Evolutionary conservation across 2,797 vertebrate genomes (phyloP).

Genomic region (Eremophila alpestris): DNA sequence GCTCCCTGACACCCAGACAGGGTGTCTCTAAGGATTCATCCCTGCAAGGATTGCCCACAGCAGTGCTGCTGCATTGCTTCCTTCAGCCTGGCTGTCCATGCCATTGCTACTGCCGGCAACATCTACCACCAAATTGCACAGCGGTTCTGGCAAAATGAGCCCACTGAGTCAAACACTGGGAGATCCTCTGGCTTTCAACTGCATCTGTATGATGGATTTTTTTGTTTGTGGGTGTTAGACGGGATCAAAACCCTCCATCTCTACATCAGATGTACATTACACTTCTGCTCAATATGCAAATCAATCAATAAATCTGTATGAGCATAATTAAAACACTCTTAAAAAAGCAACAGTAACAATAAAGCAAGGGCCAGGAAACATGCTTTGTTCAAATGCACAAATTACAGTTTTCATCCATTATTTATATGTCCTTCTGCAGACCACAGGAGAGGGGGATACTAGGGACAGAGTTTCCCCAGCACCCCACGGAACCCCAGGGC

Average conservation of each 20-base stretch:
- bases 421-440: background rate
- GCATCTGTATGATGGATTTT: background rate
- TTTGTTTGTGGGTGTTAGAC: background rate
- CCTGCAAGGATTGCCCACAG: background rate
- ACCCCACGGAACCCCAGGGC: background rate
- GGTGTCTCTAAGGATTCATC: rapidly evolving
- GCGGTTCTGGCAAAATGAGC: rapidly evolving
- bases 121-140: background rate
- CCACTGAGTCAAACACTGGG: background rate
- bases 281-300: background rate
- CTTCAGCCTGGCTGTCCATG: rapidly evolving
- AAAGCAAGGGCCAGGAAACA: background rate
- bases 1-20: too few species aligned
- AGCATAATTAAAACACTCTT: background rate
- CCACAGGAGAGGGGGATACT: background rate
- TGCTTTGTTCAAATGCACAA: background rate
- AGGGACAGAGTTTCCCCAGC: background rate
- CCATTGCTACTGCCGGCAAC: background rate
- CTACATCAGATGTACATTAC: background rate
- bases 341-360: background rate
- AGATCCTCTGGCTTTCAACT: background rate
- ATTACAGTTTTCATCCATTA: background rate
- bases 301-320: background rate
- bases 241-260: background rate
- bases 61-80: background rate